A percentile compares a stretch with the other conserved stretches of the same genome.
Conservation (phyloP, 1,140 invertebrate genomes). For the Formica selysi region DNA sequence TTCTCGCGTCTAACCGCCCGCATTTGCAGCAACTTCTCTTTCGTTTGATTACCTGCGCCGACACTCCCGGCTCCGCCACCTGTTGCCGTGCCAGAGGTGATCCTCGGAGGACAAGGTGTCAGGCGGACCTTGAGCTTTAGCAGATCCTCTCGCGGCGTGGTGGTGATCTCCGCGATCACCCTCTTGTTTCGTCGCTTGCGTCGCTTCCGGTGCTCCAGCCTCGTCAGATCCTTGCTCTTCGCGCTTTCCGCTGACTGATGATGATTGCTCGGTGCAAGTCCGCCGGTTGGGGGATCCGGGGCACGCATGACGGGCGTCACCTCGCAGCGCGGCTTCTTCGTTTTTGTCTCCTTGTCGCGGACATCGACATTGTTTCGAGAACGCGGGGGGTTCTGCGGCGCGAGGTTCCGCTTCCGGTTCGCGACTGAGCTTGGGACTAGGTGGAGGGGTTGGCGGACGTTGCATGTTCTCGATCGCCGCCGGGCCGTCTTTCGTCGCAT, state of each 20-base stretch:
- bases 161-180: constrained; percentile 84
- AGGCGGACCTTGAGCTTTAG: constrained; percentile 82
- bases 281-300: constrained; percentile 66
- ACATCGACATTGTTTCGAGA: constrained; percentile 58
- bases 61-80: not conserved
- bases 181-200: constrained; percentile 82
- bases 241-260: constrained; percentile 47
- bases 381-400: constrained; percentile 28
- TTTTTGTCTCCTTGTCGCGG: constrained; percentile 77
- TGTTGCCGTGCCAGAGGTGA: constrained; percentile 69
- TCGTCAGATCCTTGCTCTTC: constrained; percentile 74
- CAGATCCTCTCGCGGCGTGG: constrained; percentile 82
- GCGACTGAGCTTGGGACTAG: constrained; percentile 80
- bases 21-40: constrained; percentile 81
- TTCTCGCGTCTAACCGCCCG: constrained; percentile 78
- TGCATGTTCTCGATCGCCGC: constrained; percentile 81
- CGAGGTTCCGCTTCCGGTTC: constrained; percentile 56
- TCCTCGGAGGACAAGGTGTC: constrained; percentile 81
- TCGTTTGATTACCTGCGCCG: constrained; percentile 65
- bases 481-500: constrained; percentile 54
- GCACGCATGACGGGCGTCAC: constrained; percentile 82
- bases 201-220: constrained; percentile 81
- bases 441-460: constrained; percentile 82
- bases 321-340: constrained; percentile 83
- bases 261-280: constrained; percentile 34